These are phyloP conservation scores for Notechis scutatus DNA, from an alignment of 2,113 vertebrate genomes.

Conservation along the genomic window DNA sequence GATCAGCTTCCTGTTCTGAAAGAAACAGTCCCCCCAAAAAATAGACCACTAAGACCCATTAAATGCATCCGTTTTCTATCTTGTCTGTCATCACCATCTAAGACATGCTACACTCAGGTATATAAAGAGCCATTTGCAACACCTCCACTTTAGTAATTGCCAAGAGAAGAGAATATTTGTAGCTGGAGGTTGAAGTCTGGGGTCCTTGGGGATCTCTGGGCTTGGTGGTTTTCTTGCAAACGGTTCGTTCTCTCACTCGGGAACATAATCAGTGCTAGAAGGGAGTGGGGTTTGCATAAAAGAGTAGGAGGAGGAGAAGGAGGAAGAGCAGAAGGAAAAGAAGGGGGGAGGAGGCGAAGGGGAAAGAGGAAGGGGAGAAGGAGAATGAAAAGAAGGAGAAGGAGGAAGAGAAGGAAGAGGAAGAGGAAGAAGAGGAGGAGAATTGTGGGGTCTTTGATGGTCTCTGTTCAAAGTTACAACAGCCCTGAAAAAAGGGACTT, in stretches of 20 bases:
- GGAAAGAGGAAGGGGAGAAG: too few relatives aligned
- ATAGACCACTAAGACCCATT: background rate
- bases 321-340: too few relatives aligned
- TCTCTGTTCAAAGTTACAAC: background rate
- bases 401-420: too few relatives aligned
- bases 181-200: background rate
- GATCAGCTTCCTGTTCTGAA: slow-evolving; percentile 79
- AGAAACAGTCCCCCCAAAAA: slow-evolving; percentile 44
- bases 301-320: too few relatives aligned
- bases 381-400: too few relatives aligned
- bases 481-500: too few relatives aligned
- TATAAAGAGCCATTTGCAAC: background rate
- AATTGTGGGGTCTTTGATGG: background rate
- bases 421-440: too few relatives aligned
- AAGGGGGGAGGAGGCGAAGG: too few relatives aligned
- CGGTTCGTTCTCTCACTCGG: too few relatives aligned
- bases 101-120: background rate
- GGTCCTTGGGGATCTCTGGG: background rate
- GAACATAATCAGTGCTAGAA: too few relatives aligned
- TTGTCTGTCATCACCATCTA: background rate
- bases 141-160: background rate
- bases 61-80: background rate
- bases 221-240: too few relatives aligned
- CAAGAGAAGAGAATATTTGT: background rate
- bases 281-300: too few relatives aligned